Evolutionary conservation across 1,140 invertebrate species (phyloP), one percentile per base, ranked within the genome.

Genomic region (Cherax destructor): DNA sequence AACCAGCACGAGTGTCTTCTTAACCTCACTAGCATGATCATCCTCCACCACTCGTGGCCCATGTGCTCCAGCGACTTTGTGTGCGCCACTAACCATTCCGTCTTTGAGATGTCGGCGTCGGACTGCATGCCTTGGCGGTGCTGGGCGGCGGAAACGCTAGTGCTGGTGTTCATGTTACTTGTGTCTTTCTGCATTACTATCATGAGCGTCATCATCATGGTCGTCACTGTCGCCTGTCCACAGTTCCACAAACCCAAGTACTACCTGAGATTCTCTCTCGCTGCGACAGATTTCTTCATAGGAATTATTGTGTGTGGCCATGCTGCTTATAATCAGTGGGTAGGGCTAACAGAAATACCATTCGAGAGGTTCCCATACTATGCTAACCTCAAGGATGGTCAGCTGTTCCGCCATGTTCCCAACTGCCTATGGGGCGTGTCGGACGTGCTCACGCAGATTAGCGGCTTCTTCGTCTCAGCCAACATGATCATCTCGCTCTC

Each of bases 171-270:
- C 78, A 92, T 92, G 92, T 0, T 89, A 7, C 52, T 92, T 49
- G 80, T 76, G 21, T 90, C 92, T 21, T 30, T 74, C 3, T 61
- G 83, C 24, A 92, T 92, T 30, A 79, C 89, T 11, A 11, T 86
- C 61, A 88, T 92, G 78, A 83, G 83, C 47, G 52, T 90, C 49
- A 59, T 86, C 49, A 92, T 92, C 83, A 92, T 92, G 92, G 65
- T 49, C 0, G 92, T 92, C 83, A 90, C 89, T 56, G 72, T 86
- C 41, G 52, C 79, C 69, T 86, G 83, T 52, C 83, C 87, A 9
- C 87, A 92, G 83, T 92, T 92, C 84, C 92, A 92, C 77, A 92
- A 92, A 76, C 92, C 92, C 47, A 92, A 92, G 77, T 92, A 92
- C 69, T 92, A 92, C n/a, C 85, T 92, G n/a, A 77, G 92, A 10